These are phyloP conservation scores for Alviniconcha strummeri DNA, from an alignment of 2,888 invertebrate genomes.

Conservation along the genomic window DNA sequence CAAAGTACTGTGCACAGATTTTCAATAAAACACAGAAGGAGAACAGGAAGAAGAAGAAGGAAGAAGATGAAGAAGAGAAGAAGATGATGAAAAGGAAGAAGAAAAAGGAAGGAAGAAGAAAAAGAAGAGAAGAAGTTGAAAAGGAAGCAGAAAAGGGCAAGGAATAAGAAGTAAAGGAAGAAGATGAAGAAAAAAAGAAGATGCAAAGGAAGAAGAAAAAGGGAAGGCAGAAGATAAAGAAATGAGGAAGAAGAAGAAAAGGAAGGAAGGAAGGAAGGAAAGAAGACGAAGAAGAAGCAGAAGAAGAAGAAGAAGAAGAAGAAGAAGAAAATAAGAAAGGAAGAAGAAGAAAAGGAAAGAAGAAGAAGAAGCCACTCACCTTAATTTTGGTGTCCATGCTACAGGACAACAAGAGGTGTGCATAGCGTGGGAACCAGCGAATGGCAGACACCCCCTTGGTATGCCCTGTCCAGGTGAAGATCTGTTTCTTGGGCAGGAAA, in stretches of 20 bases:
- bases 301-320: too few species aligned
- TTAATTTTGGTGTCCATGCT: slow-evolving; percentile 98
- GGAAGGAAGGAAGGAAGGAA: not conserved
- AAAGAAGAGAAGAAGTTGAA: not conserved
- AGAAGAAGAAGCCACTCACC: slow-evolving; percentile 73
- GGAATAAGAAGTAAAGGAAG: too few species aligned
- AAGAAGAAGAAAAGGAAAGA: too few species aligned
- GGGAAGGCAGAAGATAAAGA: too few species aligned
- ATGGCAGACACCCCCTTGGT: slow-evolving; percentile 96
- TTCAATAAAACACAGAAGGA: not conserved
- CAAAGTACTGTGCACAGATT: too few species aligned
- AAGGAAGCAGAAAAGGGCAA: too few species aligned
- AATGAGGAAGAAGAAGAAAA: too few species aligned
- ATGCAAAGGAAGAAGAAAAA: too few species aligned
- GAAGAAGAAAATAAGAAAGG: too few species aligned
- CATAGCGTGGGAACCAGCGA: slow-evolving; percentile 94
- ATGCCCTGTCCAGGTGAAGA: slow-evolving; percentile 98
- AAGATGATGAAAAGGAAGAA: not conserved
- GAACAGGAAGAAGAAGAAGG: not conserved
- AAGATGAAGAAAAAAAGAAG: too few species aligned
- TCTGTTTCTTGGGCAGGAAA: slow-evolving; percentile 95
- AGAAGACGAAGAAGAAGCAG: not conserved
- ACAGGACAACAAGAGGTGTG: slow-evolving; percentile 94
- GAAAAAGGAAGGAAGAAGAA: not conserved
- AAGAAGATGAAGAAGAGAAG: not conserved